Evolutionary conservation across 2,888 invertebrate species (phyloP).

Genomic region (Heliconius cydno): DNA sequence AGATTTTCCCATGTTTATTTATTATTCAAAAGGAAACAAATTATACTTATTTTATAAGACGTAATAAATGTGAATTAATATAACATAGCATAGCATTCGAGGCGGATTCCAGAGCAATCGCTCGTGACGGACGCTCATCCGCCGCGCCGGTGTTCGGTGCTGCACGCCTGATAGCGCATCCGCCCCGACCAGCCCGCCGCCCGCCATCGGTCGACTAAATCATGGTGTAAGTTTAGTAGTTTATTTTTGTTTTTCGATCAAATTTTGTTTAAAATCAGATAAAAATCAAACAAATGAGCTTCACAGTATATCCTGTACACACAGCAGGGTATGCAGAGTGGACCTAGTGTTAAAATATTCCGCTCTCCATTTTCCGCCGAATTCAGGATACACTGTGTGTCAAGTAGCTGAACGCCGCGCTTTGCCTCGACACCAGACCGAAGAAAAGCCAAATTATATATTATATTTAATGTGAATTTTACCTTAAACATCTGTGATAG

Average conservation of each 20-base stretch:
- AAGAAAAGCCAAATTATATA: not conserved
- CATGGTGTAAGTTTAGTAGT: conserved; percentile 5
- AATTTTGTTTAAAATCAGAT: too few species aligned
- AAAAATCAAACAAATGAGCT: too few species aligned
- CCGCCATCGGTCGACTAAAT: conserved; percentile 29
- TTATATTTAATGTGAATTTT: not conserved
- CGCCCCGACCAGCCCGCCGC: conserved; percentile 26
- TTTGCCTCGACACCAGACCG: too few species aligned
- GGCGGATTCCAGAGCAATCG: conserved; percentile 69
- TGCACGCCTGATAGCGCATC: conserved; percentile 53
- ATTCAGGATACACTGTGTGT: too few species aligned
- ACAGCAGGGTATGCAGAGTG: too few species aligned
- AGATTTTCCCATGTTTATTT: not conserved
- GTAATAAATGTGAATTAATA: conserved; percentile 28
- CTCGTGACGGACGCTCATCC: conserved; percentile 71
- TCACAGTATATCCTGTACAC: too few species aligned
- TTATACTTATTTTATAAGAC: conserved; percentile 7
- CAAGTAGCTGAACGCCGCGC: too few species aligned
- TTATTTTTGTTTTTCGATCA: not conserved
- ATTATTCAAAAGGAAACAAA: not conserved
- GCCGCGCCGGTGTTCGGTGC: conserved; percentile 46
- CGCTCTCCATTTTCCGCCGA: too few species aligned
- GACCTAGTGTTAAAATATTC: too few species aligned
- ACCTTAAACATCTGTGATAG: not conserved
- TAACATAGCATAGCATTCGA: conserved; percentile 43